phyloP scores from a whole-genome alignment of 2,888 invertebrate species.

The Odontomyia ornata region DNA sequence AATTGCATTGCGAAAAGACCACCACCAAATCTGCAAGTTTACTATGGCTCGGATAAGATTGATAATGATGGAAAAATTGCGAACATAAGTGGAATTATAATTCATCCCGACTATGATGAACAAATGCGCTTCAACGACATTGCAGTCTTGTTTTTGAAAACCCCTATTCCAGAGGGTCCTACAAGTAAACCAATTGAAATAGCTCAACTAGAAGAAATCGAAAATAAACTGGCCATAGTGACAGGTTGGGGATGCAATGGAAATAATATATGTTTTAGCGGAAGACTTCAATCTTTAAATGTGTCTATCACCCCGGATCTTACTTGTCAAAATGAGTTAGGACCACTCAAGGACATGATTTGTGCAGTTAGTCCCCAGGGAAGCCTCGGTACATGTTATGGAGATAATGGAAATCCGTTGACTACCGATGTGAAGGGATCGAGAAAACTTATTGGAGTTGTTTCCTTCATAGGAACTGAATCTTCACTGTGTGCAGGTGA shows the following conservation, averaged over 20 bases:
- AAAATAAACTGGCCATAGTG: background rate
- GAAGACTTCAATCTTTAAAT: too few species aligned
- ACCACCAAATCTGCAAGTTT: background rate
- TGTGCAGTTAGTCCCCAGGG: too few species aligned
- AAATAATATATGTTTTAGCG: too few species aligned
- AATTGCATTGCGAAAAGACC: background rate
- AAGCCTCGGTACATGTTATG: too few species aligned
- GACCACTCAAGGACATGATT: too few species aligned
- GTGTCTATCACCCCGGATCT: too few species aligned
- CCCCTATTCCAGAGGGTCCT: background rate
- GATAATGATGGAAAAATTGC: background rate
- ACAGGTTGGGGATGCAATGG: slow-evolving; percentile 13
- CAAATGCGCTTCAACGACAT: background rate
- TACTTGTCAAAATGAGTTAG: too few species aligned
- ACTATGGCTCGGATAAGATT: background rate
- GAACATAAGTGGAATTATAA: background rate
- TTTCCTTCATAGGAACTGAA: too few species aligned
- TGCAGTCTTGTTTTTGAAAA: background rate
- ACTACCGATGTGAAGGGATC: too few species aligned
- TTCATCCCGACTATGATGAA: background rate
- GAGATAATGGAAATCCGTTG: too few species aligned
- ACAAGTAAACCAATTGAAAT: background rate
- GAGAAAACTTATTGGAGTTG: too few species aligned
- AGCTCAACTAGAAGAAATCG: background rate
- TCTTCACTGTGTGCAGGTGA: too few species aligned